phyloP scores from a whole-genome alignment of 2,888 invertebrate genomes.

The Heliconius ismenius region DNA sequence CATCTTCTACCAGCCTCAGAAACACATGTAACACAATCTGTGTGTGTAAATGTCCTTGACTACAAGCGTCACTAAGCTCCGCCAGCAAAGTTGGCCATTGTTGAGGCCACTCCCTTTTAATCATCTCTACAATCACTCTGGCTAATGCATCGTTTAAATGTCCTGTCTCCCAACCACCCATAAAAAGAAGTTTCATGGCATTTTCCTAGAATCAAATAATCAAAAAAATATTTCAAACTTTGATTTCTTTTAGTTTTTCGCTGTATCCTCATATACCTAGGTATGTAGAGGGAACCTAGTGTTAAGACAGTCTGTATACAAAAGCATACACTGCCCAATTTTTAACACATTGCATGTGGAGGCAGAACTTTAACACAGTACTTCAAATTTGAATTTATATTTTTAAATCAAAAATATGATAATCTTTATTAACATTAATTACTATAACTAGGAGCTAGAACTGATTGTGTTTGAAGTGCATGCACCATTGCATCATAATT shows the following conservation, averaged over 20 bases:
- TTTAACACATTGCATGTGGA: neutral
- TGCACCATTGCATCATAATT: conserved; percentile 1
- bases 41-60: conserved; percentile 92
- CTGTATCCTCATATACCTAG: too few species aligned
- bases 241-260: too few species aligned
- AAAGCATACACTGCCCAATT: neutral
- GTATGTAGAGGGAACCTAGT: too few species aligned
- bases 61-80: conserved; percentile 91
- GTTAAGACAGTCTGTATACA: too few species aligned
- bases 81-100: conserved; percentile 94
- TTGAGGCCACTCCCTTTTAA: conserved; percentile 98
- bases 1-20: conserved; percentile 95
- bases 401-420: neutral
- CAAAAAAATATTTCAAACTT: neutral
- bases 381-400: too few species aligned
- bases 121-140: conserved; percentile 97
- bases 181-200: conserved; percentile 92
- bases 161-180: conserved; percentile 87
- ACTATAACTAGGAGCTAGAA: neutral
- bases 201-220: conserved; percentile 83
- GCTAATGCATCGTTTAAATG: conserved; percentile 93
- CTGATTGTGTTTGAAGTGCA: neutral
- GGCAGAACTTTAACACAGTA: too few species aligned
- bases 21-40: conserved; percentile 95
- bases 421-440: neutral